Percentiles rank a stretch among this genome's conserved stretches.
These are phyloP conservation scores for Pangasius mekongensis DNA, from an alignment of 2,797 vertebrate species.

Conservation along the genomic window DNA sequence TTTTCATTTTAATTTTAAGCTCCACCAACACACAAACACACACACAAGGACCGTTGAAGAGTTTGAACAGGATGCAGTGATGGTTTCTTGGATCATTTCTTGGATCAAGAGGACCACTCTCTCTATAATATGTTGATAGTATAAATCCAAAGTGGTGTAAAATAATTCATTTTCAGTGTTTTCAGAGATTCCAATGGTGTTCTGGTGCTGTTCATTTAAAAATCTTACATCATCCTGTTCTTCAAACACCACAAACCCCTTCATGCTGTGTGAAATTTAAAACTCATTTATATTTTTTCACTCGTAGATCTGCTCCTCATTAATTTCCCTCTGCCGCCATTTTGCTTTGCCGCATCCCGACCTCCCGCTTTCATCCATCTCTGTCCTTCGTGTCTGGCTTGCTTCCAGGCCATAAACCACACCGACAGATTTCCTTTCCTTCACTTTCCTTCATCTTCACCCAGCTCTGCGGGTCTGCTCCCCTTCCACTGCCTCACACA, in stretches of 20 bases:
- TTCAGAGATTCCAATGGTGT: not conserved
- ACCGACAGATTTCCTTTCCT: conserved; percentile 38
- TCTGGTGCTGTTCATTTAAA: not conserved
- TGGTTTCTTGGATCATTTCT: not conserved
- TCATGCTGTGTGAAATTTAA: not conserved
- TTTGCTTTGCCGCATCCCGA: conserved; percentile 14
- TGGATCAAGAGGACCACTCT: not conserved
- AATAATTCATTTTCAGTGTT: not conserved
- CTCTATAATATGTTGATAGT: not conserved
- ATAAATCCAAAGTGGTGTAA: not conserved
- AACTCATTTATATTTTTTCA: not conserved
- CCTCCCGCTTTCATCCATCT: conserved; percentile 40
- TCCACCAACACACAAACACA: not conserved
- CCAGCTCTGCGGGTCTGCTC: conserved; percentile 43
- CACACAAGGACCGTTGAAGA: not conserved
- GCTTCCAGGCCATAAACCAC: conserved; percentile 59
- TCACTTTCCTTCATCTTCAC: conserved; percentile 58
- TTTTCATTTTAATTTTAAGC: conserved; percentile 6
- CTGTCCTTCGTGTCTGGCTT: conserved; percentile 55
- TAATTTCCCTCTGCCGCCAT: conserved; percentile 25
- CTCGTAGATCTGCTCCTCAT: conserved; percentile 41
- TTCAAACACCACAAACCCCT: not conserved
- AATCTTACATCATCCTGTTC: not conserved
- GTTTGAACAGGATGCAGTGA: not conserved
- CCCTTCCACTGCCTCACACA: conserved; percentile 49